These are phyloP conservation scores for Dicaeum eximium DNA, from an alignment of 2,113 vertebrate genomes.

Conservation along the genomic window DNA sequence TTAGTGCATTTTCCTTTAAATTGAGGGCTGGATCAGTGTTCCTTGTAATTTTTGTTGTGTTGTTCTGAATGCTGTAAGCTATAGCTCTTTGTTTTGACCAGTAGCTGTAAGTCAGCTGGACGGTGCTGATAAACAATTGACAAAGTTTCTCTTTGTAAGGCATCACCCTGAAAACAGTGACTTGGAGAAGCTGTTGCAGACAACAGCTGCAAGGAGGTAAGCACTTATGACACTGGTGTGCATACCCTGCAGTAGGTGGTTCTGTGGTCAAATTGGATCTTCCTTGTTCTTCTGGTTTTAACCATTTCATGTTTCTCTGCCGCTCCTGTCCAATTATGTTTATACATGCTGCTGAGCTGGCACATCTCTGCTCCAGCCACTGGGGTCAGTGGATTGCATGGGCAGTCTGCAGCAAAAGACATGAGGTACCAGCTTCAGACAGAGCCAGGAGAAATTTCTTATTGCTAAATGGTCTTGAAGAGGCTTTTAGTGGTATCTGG, in stretches of 20 bases:
- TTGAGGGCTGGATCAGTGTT: not conserved
- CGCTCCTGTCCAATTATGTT: not conserved
- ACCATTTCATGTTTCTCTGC: not conserved
- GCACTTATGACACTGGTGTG: not conserved
- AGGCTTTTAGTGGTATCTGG: not conserved
- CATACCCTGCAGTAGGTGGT: not conserved
- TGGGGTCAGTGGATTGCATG: not conserved
- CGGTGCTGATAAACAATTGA: slow-evolving; percentile 12
- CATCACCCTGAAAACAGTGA: not conserved
- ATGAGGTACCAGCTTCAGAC: not conserved
- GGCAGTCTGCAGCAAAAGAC: not conserved
- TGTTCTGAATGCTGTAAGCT: not conserved
- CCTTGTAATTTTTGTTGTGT: not conserved
- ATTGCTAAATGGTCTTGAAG: not conserved
- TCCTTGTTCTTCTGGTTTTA: not conserved
- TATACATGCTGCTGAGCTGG: not conserved
- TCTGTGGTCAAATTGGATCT: not conserved
- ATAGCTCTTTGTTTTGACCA: slow-evolving; percentile 22
- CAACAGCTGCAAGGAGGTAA: not conserved
- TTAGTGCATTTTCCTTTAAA: not conserved
- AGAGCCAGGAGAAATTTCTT: not conserved
- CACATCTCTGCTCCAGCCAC: not conserved
- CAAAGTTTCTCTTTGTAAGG: slow-evolving; percentile 39
- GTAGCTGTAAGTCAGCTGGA: slow-evolving; percentile 11
- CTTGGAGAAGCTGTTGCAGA: not conserved